Evolutionary conservation across 2,888 invertebrate species (phyloP), one percentile per base, ranked within the genome.

Genomic region (Xylota segnis): DNA sequence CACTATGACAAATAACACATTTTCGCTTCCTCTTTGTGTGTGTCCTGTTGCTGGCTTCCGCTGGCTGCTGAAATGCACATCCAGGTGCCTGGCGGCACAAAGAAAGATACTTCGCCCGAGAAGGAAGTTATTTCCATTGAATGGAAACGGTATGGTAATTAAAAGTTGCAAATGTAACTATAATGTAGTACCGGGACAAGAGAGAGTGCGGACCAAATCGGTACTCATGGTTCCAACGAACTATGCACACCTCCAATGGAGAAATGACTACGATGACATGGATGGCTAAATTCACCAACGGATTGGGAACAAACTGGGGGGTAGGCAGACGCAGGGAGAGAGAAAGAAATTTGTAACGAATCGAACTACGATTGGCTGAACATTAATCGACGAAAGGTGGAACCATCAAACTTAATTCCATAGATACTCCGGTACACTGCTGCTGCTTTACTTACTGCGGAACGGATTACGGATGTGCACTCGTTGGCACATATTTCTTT

Each of bases 1-100:
- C 27, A 9, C 65, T 78, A 66, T 83, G 83, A 83, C 83, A 83
- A 83, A 83, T 83, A 79, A 66, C 63, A 74, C 54, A 27, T 61
- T 65, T 82, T 34, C 40, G 9, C 50, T 29, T 50, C 10, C 37
- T 29, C 16, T 65, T 54, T 16, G 16, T 45, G 6, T 61, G n/a
- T 37, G 29, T 68, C 40, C 65, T 54, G 10, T 37, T 5, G 40
- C 12, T 37, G 16, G 2, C 43, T 5, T 43, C 43, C 43, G 5
- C 54, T 27, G 58, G 63, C 16, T 52, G n/a, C 0, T 32, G 27
- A 61, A 63, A 76, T 63, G 47, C 54, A 76, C 63, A 76, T 76
- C 50, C 40, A 82, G 76, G 70, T 82, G 50, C 2, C 3, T 23
- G 23, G 34, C 16, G 23, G 34, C 16, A 66, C 34, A 45, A 43